phyloP scores from a whole-genome alignment of 2,797 vertebrate species.

The Mastacembelus armatus region DNA sequence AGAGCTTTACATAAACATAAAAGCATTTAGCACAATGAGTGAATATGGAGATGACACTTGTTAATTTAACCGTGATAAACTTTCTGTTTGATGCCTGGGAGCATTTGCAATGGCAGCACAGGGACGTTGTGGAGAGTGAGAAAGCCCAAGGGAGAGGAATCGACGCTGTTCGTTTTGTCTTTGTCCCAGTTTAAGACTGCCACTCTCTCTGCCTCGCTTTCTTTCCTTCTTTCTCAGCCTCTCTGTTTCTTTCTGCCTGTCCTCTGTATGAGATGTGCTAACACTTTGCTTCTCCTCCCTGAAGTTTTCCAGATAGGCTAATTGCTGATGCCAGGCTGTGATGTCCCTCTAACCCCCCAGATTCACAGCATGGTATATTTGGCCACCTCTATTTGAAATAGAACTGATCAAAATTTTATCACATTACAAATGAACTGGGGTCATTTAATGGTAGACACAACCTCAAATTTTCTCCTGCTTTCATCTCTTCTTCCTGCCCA shows the following conservation, averaged over 20 bases:
- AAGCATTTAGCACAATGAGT: constrained; percentile 82
- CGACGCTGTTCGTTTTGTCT: constrained; percentile 78
- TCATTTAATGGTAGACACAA: constrained; percentile 20
- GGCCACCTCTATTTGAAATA: constrained; percentile 43
- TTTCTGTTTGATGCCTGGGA: constrained; percentile 83
- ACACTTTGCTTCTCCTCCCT: constrained; percentile 70
- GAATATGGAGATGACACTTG: constrained; percentile 85
- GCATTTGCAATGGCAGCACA: constrained; percentile 74
- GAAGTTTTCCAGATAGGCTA: constrained; percentile 57
- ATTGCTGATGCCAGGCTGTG: constrained; percentile 55
- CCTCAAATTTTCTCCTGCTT: constrained; percentile 20
- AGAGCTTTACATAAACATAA: constrained; percentile 85
- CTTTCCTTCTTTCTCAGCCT: constrained; percentile 42
- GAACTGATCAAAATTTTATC: constrained; percentile 50
- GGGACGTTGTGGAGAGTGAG: constrained; percentile 76
- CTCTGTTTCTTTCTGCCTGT: constrained; percentile 50
- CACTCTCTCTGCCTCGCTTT: constrained; percentile 62
- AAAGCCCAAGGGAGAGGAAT: constrained; percentile 71
- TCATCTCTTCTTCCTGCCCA: background rate
- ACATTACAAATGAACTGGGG: constrained; percentile 28
- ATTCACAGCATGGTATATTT: constrained; percentile 40
- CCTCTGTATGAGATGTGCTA: constrained; percentile 58
- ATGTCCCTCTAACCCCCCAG: constrained; percentile 31
- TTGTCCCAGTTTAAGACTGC: constrained; percentile 79
- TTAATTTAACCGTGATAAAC: constrained; percentile 85